These are phyloP conservation scores for Thereva unica DNA, from an alignment of 2,888 invertebrate genomes.

Conservation along the genomic window DNA sequence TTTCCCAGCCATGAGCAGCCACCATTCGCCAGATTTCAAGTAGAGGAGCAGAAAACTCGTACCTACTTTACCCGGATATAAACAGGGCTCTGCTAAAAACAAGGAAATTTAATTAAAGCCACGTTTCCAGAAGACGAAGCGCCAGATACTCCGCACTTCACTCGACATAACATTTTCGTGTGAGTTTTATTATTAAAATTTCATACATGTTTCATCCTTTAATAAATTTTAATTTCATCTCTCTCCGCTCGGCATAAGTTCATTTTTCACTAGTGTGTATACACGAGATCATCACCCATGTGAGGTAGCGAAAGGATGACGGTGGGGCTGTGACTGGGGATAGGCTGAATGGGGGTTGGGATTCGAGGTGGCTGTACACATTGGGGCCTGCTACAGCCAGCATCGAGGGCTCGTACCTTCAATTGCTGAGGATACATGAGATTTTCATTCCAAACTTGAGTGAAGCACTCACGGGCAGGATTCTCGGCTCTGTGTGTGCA, in stretches of 20 bases:
- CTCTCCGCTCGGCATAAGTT: conserved; percentile 32
- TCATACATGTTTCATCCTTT: conserved; percentile 43
- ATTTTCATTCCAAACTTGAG: conserved; percentile 27
- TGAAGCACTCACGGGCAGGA: conserved; percentile 11
- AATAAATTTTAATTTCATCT: conserved; percentile 43
- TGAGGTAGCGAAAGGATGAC: conserved; percentile 13
- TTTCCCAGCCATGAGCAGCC: not conserved
- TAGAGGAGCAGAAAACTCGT: conserved; percentile 6
- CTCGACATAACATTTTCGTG: conserved; percentile 32
- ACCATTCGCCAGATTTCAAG: not conserved
- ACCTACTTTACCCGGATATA: conserved; percentile 25
- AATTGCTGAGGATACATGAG: conserved; percentile 33
- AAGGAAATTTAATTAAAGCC: conserved; percentile 42
- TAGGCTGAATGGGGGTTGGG: not conserved
- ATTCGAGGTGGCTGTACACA: not conserved
- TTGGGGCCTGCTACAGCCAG: conserved; percentile 1
- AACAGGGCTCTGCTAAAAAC: conserved; percentile 33
- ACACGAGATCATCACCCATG: conserved; percentile 30
- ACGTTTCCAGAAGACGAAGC: conserved; percentile 10
- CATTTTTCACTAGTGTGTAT: conserved; percentile 30
- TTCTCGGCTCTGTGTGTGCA: conserved; percentile 4
- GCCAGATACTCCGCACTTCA: conserved; percentile 38
- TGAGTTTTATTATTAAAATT: conserved; percentile 42
- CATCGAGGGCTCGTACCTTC: conserved; percentile 13
- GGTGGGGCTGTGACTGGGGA: not conserved